A percentile compares a stretch with the other conserved stretches of the same genome.
Conservation (phyloP, 1,140 invertebrate species). For the Calephelis virginiensis region DNA sequence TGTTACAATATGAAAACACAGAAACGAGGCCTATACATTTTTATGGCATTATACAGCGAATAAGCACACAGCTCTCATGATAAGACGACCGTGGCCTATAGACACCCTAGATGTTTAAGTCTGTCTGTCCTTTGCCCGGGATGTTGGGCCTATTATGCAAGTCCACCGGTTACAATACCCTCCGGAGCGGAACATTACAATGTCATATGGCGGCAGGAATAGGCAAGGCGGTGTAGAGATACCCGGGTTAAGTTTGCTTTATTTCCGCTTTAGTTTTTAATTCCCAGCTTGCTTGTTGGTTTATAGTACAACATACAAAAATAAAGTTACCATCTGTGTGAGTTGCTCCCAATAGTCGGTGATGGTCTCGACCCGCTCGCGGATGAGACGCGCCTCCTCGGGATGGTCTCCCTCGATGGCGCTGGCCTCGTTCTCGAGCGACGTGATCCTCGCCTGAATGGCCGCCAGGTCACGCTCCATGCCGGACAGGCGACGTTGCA, state of each 20-base stretch:
- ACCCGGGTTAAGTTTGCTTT: neutral
- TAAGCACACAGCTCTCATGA: too few species aligned
- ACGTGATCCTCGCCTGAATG: conserved; percentile 97
- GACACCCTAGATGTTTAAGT: too few species aligned
- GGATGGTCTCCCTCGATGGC: conserved; percentile 95
- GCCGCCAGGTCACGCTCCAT: conserved; percentile 99
- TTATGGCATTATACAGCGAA: too few species aligned
- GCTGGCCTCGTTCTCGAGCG: conserved; percentile 94
- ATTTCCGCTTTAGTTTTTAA: neutral
- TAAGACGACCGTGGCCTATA: too few species aligned
- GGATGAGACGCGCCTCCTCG: conserved; percentile 95
- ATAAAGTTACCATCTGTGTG: conserved; percentile 89
- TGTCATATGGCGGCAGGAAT: too few species aligned
- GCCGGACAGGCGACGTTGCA: conserved; percentile 93
- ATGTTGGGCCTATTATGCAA: too few species aligned
- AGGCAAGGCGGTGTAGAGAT: too few species aligned
- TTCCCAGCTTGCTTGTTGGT: neutral
- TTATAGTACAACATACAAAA: neutral
- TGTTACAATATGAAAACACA: neutral
- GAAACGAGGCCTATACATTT: neutral
- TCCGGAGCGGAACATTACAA: too few species aligned
- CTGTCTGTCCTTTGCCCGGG: too few species aligned
- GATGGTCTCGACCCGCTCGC: conserved; percentile 94
- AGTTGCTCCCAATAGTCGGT: conserved; percentile 95
- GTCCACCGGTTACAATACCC: too few species aligned